Conservation (phyloP, 1,140 invertebrate species). For the Forficula auricularia region DNA sequence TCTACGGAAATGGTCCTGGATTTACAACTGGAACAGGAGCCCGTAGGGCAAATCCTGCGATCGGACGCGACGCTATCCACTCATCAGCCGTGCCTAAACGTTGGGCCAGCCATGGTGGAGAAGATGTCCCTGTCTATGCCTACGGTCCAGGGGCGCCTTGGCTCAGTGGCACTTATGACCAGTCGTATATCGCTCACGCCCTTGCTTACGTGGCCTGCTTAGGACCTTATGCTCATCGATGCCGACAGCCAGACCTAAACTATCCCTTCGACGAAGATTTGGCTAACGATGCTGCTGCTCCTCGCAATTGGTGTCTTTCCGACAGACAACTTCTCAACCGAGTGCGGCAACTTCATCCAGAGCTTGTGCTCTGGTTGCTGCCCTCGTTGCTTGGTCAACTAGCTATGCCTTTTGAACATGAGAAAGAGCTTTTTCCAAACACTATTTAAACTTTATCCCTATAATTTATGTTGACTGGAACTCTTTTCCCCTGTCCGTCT, state of each 20-base stretch:
- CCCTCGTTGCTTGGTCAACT: too few relatives aligned
- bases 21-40: slow-evolving; percentile 33
- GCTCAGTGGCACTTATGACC: slow-evolving; percentile 13
- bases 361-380: too few relatives aligned
- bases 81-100: slow-evolving; percentile 43
- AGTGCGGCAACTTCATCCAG: too few relatives aligned
- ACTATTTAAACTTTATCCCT: too few relatives aligned
- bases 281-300: too few relatives aligned
- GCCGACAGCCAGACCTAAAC: background rate
- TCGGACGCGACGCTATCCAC: slow-evolving; percentile 19
- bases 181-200: slow-evolving; percentile 20
- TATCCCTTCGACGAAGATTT: too few relatives aligned
- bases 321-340: too few relatives aligned
- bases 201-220: slow-evolving; percentile 19
- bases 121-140: slow-evolving; percentile 57
- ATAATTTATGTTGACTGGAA: too few relatives aligned
- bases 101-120: slow-evolving; percentile 72
- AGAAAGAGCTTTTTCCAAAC: too few relatives aligned
- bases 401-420: too few relatives aligned
- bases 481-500: too few relatives aligned
- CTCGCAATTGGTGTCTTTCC: too few relatives aligned
- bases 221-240: slow-evolving; percentile 9
- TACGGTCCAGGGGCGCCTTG: slow-evolving; percentile 5
- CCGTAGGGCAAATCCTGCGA: slow-evolving; percentile 10
- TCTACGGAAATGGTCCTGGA: slow-evolving; percentile 55